Evolutionary conservation across 2,113 vertebrate species (phyloP), one percentile per base, ranked within the genome.

Genomic region (Zosterops borbonicus): DNA sequence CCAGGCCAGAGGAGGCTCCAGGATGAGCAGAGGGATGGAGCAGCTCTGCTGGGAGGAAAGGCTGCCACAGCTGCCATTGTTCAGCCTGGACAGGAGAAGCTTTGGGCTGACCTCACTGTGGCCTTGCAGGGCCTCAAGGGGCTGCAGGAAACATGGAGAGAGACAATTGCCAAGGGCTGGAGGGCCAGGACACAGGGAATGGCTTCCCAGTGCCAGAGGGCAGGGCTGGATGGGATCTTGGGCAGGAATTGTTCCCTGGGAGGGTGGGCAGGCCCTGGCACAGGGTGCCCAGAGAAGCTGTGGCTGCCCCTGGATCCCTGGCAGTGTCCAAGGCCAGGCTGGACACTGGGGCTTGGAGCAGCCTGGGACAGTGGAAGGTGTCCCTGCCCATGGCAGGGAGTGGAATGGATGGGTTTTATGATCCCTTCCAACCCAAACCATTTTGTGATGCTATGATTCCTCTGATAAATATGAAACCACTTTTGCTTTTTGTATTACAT

Each of bases 391-490:
- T 23, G 55, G 25, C 44, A 14, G 35, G 29, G 17, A 9, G 4
- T 27, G 24, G 5, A 0, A 4, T 24, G 25, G 39, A 5, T 52
- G 22, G 19, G 14, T 1, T 39, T 37, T 33, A 53, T 6, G 15
- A 9, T 53, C 15, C 12, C 8, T 69, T 14, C 39, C 39, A 62
- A n/a, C 19, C 24, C 49, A 63, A 63, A 41, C 16, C 8, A 24
- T 23, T 13, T 15, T 33, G 9, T 5, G 24, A 63, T 16, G 47
- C 29, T 14, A 2, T 15, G 9, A 49, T 65, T 56, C 37, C 37
- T 80, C 27, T 29, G 23, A 76, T 67, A 42, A 60, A 52, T 39
- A 22, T 31, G 9, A 88, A 79, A 23, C 19, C 9, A 49, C 8
- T 2, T 22, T 39, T 47, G 15, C 7, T 23, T 52, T 29, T 16